Conservation (phyloP, 2,113 vertebrate species). For the Naja naja region DNA sequence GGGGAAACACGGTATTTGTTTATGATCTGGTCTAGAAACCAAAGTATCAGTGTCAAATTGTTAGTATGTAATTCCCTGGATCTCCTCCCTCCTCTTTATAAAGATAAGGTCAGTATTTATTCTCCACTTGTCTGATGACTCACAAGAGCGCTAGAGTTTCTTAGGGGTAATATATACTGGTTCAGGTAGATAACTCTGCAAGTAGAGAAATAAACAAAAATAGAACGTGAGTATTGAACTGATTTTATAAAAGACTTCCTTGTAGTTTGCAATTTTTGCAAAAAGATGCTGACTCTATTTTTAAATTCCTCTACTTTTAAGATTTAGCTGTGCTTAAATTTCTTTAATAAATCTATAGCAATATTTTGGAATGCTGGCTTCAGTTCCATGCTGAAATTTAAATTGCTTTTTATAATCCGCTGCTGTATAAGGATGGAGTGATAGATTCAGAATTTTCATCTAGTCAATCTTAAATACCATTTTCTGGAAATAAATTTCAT, state of each 20-base stretch:
- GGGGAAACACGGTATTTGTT: no score
- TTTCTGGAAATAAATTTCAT: background rate
- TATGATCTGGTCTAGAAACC: background rate
- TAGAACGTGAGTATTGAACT: background rate
- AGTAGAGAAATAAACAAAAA: background rate
- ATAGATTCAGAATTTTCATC: background rate
- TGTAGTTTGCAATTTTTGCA: background rate
- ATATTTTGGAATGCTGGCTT: background rate
- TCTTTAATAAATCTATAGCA: background rate
- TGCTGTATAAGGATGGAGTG: background rate
- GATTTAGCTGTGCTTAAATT: background rate
- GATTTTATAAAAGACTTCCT: background rate
- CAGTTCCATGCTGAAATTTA: background rate
- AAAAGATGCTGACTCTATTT: background rate
- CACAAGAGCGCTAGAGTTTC: background rate
- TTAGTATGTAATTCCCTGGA: background rate
- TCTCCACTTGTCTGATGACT: background rate
- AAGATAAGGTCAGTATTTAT: background rate
- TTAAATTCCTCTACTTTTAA: background rate
- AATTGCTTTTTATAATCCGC: background rate
- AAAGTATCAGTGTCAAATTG: background rate
- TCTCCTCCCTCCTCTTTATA: background rate
- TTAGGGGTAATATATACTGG: background rate
- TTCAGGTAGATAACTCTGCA: background rate
- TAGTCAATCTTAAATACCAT: background rate